Percentiles rank a stretch among this genome's conserved stretches.
Evolutionary conservation across 2,113 vertebrate genomes (phyloP).

Genomic region (Ictidomys tridecemlineatus): DNA sequence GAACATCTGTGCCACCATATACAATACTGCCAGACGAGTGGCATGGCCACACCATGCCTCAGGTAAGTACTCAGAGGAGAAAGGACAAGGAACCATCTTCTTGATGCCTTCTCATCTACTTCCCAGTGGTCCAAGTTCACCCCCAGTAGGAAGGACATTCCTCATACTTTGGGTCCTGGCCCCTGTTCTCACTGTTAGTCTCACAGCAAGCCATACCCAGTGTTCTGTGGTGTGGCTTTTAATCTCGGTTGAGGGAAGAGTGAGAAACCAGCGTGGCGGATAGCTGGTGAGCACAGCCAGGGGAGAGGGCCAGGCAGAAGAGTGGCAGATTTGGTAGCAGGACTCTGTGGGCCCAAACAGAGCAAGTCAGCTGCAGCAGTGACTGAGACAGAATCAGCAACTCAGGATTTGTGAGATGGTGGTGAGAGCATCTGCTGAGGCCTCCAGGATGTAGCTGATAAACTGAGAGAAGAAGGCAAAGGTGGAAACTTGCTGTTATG

Average conservation of each 20-base stretch:
- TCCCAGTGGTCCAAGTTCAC: not conserved
- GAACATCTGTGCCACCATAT: not conserved
- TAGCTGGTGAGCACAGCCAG: not conserved
- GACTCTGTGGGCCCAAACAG: not conserved
- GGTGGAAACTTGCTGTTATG: not conserved
- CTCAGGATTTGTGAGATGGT: not conserved
- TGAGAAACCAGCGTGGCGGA: not conserved
- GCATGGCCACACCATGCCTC: not conserved
- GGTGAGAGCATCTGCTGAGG: not conserved
- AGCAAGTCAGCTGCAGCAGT: not conserved
- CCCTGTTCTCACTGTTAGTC: not conserved
- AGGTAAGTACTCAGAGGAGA: not conserved
- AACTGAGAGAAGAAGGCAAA: not conserved
- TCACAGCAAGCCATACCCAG: not conserved
- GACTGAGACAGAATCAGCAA: not conserved
- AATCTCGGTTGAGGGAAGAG: not conserved
- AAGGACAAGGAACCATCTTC: conserved; percentile 10
- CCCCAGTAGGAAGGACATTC: not conserved
- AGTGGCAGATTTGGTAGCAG: not conserved
- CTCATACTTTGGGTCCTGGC: not conserved
- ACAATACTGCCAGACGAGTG: not conserved
- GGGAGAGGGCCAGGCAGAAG: not conserved
- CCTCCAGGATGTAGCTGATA: not conserved
- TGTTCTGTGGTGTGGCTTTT: not conserved
- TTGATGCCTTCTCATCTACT: not conserved